Percentiles rank a stretch among this genome's conserved stretches.
Conservation (phyloP, 2,113 vertebrate species). For the Mystacornis crossleyi region DNA sequence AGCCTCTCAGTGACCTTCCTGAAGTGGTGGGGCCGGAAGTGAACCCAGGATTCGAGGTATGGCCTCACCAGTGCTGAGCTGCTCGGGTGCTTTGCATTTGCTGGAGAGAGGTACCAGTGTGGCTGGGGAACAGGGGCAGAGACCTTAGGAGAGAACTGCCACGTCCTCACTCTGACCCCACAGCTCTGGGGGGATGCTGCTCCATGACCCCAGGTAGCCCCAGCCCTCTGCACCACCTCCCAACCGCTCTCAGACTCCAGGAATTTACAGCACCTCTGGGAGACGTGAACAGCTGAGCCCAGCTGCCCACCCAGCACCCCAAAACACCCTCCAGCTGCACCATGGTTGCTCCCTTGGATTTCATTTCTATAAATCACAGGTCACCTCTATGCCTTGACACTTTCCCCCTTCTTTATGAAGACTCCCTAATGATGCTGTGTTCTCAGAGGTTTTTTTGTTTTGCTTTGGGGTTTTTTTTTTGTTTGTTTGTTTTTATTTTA, state of each 20-base stretch:
- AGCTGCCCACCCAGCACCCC: background rate
- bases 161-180: rapidly evolving
- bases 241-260: background rate
- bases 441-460: background rate
- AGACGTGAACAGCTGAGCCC: background rate
- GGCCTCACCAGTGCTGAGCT: background rate
- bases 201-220: background rate
- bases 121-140: background rate
- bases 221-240: background rate
- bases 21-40: background rate
- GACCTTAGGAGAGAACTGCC: background rate
- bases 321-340: background rate
- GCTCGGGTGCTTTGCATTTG: background rate
- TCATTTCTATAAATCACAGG: background rate
- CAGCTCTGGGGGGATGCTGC: background rate
- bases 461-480: background rate
- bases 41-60: background rate
- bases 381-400: background rate
- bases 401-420: background rate
- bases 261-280: background rate
- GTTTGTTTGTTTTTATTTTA: background rate
- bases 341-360: rapidly evolving
- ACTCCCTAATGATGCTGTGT: rapidly evolving
- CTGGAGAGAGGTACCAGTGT: background rate
- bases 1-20: background rate